Base-by-base conservation (phyloP, 1,140 invertebrate species). In the Globodera rostochiensis region DNA sequence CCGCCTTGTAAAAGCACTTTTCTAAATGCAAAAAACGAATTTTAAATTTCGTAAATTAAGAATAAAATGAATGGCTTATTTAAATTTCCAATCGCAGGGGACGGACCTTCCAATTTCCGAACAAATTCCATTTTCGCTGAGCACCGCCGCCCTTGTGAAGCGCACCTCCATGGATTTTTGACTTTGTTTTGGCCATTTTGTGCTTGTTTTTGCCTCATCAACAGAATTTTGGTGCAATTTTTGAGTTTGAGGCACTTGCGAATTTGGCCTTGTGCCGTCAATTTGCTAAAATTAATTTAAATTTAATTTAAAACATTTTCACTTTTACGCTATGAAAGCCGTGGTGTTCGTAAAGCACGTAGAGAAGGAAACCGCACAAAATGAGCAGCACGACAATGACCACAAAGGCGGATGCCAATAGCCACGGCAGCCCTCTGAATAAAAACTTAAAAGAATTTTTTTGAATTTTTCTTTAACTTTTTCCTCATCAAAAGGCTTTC, bases 1-100 rank as follows among this genome's bases (percentile, higher is more conserved):
- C 95, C 95, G 90, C 94, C 94, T 77, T 91, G 91, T n/a, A 92
- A 84, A 3, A 96, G 90, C 4, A 96, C 93, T n/a, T 93, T 90
- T 85, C 94, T 95, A 87, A 81, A 60, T 73, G 21, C 21, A 21
- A 83, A 9, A 64, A 19, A 74, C n/a, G 21, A 50, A 46, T 50
- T 19, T 64, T 81, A 45, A 82, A n/a, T 50, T 64, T 13, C 7
- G 19, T 7, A 13, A 15, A 46, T 66, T 9, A 21, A 49, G 1
- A 7, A 81, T 11, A 21, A 67, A 57, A 9, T 36, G 36, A 36
- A 60, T 36, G 36, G 2, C 0, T 36, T 0, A 36, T 36, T 36
- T 36, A 36, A 36, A 36, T 36, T 36, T 1, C 36, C 36, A 36
- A 36, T 36, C 2, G 36, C 36, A 36, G 36, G 36, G 36, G 36